These are phyloP conservation scores for Entomyzon cyanotis DNA, from an alignment of 2,113 vertebrate species.

Conservation along the genomic window DNA sequence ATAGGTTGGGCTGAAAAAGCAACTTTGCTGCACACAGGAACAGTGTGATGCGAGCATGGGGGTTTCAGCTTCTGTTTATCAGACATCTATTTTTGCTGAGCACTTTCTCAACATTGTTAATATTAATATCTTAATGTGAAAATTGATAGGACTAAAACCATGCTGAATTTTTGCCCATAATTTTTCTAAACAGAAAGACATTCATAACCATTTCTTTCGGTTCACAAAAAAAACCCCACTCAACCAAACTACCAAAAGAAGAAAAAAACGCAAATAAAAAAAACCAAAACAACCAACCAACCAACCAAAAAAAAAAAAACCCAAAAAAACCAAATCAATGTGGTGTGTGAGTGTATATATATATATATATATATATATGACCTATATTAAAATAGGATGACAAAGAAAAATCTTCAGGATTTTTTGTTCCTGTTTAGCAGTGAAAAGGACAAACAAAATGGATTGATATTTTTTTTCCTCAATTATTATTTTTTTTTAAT, in stretches of 20 bases:
- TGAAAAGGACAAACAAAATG: neutral
- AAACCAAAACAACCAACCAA: neutral
- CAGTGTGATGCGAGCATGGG: neutral
- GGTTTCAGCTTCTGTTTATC: neutral
- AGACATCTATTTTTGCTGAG: neutral
- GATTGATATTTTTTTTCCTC: neutral
- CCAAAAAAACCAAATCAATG: too few species aligned
- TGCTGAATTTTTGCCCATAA: neutral
- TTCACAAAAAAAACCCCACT: neutral
- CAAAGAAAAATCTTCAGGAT: neutral
- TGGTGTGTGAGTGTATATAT: neutral
- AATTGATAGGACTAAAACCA: neutral
- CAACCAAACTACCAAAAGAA: too few species aligned
- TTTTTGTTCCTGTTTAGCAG: neutral
- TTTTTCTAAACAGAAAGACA: neutral
- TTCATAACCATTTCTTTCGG: neutral
- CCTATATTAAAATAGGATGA: neutral
- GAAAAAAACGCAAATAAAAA: too few species aligned
- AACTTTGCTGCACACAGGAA: neutral
- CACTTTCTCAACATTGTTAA: neutral
- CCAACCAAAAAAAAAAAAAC: neutral
- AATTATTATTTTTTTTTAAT: neutral
- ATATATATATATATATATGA: neutral
- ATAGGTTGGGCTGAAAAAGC: neutral
- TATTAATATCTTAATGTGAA: neutral